These are phyloP conservation scores for Prorops nasuta DNA, from an alignment of 1,140 invertebrate genomes.

Conservation along the genomic window DNA sequence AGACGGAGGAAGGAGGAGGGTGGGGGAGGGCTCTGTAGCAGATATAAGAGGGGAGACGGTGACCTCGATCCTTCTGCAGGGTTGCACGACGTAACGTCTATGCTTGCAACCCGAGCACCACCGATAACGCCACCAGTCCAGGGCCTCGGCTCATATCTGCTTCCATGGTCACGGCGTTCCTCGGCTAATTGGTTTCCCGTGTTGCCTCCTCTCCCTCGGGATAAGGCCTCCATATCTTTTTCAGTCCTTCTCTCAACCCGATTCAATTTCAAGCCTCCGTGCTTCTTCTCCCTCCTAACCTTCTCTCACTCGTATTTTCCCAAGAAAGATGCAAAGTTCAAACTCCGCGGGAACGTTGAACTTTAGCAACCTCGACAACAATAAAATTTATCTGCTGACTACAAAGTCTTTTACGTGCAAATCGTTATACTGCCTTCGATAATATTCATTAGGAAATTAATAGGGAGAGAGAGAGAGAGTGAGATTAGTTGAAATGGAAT, in stretches of 20 bases:
- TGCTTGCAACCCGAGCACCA: slow-evolving; percentile 29
- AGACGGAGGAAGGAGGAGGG: too few relatives aligned
- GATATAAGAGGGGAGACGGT: slow-evolving; percentile 2
- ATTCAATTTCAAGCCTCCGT: slow-evolving; percentile 2
- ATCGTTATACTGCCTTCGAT: too few relatives aligned
- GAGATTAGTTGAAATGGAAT: too few relatives aligned
- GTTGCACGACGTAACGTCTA: slow-evolving; percentile 22
- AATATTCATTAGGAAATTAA: too few relatives aligned
- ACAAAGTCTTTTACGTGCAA: too few relatives aligned
- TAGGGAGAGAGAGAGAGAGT: too few relatives aligned
- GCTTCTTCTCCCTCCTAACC: slow-evolving; percentile 10
- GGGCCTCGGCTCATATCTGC: slow-evolving; percentile 43
- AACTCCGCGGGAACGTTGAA: too few relatives aligned
- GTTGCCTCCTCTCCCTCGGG: slow-evolving; percentile 47
- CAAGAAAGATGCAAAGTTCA: too few relatives aligned
- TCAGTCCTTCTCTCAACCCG: background rate
- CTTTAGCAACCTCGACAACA: too few relatives aligned
- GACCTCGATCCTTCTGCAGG: slow-evolving; percentile 12
- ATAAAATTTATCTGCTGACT: too few relatives aligned
- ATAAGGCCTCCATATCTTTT: slow-evolving; percentile 32
- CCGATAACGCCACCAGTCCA: slow-evolving; percentile 33
- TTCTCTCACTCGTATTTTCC: slow-evolving; percentile 8
- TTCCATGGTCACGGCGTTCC: slow-evolving; percentile 41
- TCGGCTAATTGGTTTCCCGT: slow-evolving; percentile 56
- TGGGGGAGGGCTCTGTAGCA: slow-evolving; percentile 17